These are phyloP conservation scores for Isoperla grammatica DNA, from an alignment of 2,888 invertebrate genomes.

Conservation along the genomic window DNA sequence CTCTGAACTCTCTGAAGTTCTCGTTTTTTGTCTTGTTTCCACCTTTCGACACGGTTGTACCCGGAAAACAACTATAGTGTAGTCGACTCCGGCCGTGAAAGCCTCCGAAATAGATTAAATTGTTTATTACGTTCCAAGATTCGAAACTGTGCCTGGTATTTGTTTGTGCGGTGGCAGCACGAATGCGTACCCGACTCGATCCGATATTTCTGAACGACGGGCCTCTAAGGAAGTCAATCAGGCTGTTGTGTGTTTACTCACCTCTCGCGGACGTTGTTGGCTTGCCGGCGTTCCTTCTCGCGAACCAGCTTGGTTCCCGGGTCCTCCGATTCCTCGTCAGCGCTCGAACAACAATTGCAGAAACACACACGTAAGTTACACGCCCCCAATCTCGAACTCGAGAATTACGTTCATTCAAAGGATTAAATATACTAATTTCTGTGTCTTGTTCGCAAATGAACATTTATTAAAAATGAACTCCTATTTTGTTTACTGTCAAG, in stretches of 20 bases:
- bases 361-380: background rate
- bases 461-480: no score
- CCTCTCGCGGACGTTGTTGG: constrained; percentile 97
- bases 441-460: no score
- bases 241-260: constrained; percentile 49
- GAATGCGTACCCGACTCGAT: constrained; percentile 39
- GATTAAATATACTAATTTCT: no score
- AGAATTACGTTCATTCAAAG: background rate
- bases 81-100: no score
- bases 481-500: no score
- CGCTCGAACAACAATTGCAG: constrained; percentile 64
- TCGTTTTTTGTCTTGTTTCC: no score
- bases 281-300: constrained; percentile 91
- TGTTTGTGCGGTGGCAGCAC: constrained; percentile 26
- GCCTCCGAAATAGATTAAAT: no score
- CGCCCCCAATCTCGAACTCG: background rate
- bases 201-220: constrained; percentile 46
- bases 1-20: no score
- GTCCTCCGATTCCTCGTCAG: constrained; percentile 76
- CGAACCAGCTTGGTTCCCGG: constrained; percentile 88
- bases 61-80: no score
- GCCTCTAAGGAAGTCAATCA: constrained; percentile 38
- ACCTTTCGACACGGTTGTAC: no score
- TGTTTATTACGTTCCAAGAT: no score
- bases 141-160: no score